Conservation (phyloP, 2,888 invertebrate genomes). For the Cepaea hortensis region DNA sequence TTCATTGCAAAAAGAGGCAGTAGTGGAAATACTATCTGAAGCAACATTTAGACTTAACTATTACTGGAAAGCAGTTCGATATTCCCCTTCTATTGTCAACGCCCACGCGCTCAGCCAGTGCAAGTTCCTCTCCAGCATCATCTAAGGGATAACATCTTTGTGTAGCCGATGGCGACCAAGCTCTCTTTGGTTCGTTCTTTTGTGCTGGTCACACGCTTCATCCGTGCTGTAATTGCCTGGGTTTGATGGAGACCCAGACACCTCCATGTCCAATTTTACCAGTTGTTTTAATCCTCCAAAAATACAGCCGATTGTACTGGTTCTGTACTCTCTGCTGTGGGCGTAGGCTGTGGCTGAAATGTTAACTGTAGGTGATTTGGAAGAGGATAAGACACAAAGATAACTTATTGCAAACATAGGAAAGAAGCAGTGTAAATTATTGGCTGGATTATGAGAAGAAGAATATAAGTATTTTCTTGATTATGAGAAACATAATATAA, state of each 20-base stretch:
- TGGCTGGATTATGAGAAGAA: too few relatives aligned
- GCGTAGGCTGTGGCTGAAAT: too few relatives aligned
- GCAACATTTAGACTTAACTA: too few relatives aligned
- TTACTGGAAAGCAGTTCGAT: too few relatives aligned
- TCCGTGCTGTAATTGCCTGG: constrained; percentile 13
- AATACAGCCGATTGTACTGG: background rate
- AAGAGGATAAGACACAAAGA: too few relatives aligned
- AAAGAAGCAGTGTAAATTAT: too few relatives aligned
- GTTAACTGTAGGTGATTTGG: too few relatives aligned
- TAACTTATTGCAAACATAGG: too few relatives aligned
- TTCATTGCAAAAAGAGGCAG: background rate
- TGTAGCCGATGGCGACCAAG: constrained; percentile 9
- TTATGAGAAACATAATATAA: too few relatives aligned
- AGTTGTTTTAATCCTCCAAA: too few relatives aligned
- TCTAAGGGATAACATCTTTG: constrained; percentile 1
- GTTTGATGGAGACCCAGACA: constrained; percentile 10
- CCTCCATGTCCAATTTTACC: background rate
- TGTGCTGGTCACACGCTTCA: constrained; percentile 9
- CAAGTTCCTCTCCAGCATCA: background rate
- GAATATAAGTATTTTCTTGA: too few relatives aligned
- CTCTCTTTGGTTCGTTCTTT: background rate
- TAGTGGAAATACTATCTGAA: background rate
- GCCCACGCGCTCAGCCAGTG: background rate
- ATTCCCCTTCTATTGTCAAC: background rate
- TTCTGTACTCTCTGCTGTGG: background rate